Percentiles rank a stretch among this genome's conserved stretches.
Conservation (phyloP, 2,888 invertebrate genomes). For the Xanthostigma xanthostigma region DNA sequence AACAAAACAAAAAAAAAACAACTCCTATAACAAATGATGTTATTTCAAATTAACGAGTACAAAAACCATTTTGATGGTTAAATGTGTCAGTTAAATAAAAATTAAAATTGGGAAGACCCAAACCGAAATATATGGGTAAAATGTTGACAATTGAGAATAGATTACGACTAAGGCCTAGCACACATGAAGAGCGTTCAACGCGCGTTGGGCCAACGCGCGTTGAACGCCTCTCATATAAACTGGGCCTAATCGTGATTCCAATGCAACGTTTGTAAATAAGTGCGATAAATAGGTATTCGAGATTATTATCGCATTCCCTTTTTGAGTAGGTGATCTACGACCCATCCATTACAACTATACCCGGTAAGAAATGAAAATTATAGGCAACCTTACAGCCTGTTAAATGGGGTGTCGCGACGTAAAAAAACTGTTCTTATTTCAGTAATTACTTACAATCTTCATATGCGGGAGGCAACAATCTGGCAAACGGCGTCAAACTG, state of each 20-base stretch:
- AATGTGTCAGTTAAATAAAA: no score
- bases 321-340: no score
- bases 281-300: neutral
- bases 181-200: no score
- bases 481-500: slow-evolving; percentile 70
- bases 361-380: neutral
- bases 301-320: neutral
- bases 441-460: slow-evolving; percentile 52
- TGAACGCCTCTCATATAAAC: no score
- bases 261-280: neutral
- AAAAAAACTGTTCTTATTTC: neutral
- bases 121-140: no score
- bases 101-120: no score
- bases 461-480: slow-evolving; percentile 72
- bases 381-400: neutral
- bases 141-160: no score
- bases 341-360: neutral
- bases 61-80: neutral
- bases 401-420: neutral
- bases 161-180: no score
- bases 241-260: no score
- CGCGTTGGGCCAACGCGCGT: no score
- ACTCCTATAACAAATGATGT: neutral
- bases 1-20: no score
- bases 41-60: neutral